Evolutionary conservation across 2,797 vertebrate genomes (phyloP), one percentile per base, ranked within the genome.

Genomic region (Babyrousa celebensis): DNA sequence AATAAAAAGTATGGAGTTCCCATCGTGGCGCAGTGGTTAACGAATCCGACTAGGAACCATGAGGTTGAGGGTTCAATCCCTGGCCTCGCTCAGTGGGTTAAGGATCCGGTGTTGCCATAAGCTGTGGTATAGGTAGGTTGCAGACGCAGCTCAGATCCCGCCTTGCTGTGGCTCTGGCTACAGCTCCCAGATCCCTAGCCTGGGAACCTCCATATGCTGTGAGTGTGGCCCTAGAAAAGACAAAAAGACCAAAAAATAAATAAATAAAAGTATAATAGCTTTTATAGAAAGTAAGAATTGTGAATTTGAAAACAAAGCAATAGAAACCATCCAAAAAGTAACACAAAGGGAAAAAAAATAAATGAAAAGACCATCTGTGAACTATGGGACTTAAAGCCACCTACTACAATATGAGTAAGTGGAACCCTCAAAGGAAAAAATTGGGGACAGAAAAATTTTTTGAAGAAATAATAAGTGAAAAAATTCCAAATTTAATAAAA

Each of bases 401-500:
- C 48, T 77, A 82, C 48, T 54, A 80, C 17, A 86, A 14, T 58
- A 78, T 56, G 23, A 63, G 0, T 58, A 92, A 92, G 1, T 52
- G 0, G 58, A 95, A 54, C 72, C 72, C 20, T 54, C 71, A 43
- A 79, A 87, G 23, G 32, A 74, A 91, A 94, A 82, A 63, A 60
- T 74, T 12, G 12, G 40, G n/a, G 18, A 70, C 0, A 48, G 16
- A 92, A 84, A 60, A 89, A 91, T 56, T 89, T 52, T 29, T 18
- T 94, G 15, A 95, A 80, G 48, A 96, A 77, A 40, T 36, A 77
- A 82, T 6, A 11, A 12, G 77, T 82, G 7, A 93, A 91, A 96
- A 93, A 5, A 71, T 85, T n/a, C 52, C 21, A 90, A 83, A 92
- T 74, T 40, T 94, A 52, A 89, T 75, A 48, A 95, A 89, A 94